Evolutionary conservation across 1,140 invertebrate genomes (phyloP).

Genomic region (Heliconius nattereri): DNA sequence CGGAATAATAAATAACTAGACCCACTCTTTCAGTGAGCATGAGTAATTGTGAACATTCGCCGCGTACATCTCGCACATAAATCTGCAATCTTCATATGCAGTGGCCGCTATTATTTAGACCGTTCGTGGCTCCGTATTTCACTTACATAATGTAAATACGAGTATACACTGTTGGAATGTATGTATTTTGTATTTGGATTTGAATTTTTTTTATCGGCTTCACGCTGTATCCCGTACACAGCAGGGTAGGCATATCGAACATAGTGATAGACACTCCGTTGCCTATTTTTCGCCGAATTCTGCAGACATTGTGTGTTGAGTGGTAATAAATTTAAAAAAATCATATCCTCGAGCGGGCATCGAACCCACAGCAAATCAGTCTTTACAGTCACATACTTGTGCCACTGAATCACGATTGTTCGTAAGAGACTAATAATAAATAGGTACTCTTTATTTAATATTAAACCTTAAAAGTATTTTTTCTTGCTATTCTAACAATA

Average conservation of each 20-base stretch:
- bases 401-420: not conserved
- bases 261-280: no score
- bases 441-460: no score
- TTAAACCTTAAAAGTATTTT: no score
- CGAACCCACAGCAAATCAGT: not conserved
- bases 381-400: not conserved
- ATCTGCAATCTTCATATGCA: constrained; percentile 15
- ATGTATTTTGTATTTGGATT: not conserved
- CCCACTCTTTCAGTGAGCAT: not conserved
- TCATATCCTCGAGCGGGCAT: not conserved
- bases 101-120: not conserved
- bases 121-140: not conserved
- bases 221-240: not conserved
- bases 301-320: not conserved
- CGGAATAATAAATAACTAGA: not conserved
- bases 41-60: constrained; percentile 11
- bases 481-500: no score
- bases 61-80: not conserved
- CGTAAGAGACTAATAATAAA: no score
- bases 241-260: no score
- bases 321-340: no score
- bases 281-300: no score
- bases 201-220: not conserved
- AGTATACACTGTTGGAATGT: not conserved
- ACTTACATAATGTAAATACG: not conserved